A percentile compares a stretch with the other conserved stretches of the same genome.
phyloP scores from a whole-genome alignment of 2,797 vertebrate genomes.

The Spinibarbus caldwelli region DNA sequence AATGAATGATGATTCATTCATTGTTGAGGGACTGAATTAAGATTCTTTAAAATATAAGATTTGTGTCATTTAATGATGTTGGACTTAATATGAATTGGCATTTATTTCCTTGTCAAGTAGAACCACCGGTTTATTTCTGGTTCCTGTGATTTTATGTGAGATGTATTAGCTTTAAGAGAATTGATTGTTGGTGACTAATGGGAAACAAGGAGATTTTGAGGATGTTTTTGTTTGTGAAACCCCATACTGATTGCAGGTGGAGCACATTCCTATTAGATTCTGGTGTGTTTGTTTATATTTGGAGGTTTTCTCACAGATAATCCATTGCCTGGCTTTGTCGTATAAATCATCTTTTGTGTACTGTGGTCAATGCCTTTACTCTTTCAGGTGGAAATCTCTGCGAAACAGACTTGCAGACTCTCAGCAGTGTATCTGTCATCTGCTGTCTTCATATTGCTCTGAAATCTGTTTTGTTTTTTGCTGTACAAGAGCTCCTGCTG shows the following conservation, averaged over 20 bases:
- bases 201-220: slow-evolving; percentile 33
- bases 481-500: not conserved
- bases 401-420: not conserved
- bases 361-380: not conserved
- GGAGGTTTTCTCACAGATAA: not conserved
- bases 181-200: slow-evolving; percentile 2
- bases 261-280: not conserved
- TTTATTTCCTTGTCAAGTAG: not conserved
- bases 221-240: slow-evolving; percentile 39
- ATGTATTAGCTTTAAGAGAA: not conserved
- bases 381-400: not conserved
- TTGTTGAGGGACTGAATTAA: not conserved
- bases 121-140: not conserved
- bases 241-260: too few species aligned
- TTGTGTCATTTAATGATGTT: not conserved
- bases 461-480: not conserved
- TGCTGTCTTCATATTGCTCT: not conserved
- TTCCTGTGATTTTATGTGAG: not conserved
- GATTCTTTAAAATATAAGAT: too few species aligned
- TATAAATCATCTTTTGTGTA: not conserved
- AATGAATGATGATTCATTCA: too few species aligned
- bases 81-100: not conserved
- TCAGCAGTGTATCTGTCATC: not conserved
- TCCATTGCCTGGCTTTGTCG: not conserved
- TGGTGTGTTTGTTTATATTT: not conserved